phyloP scores from a whole-genome alignment of 2,113 vertebrate species.

The Rhabdomys dilectus region DNA sequence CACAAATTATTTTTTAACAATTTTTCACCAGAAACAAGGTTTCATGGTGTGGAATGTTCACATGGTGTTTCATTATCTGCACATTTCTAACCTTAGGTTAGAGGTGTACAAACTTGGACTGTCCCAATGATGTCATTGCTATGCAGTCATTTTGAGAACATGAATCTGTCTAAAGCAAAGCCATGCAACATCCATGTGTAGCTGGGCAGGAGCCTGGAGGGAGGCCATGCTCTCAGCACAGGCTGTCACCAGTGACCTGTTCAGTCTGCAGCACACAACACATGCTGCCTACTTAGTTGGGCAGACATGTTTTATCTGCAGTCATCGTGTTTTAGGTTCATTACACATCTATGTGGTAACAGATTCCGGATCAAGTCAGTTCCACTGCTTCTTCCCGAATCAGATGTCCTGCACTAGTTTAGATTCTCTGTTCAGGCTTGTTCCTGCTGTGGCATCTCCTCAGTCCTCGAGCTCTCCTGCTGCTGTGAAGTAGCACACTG shows the following conservation, averaged over 20 bases:
- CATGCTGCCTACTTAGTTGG: neutral
- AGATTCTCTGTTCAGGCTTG: neutral
- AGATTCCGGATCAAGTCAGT: neutral
- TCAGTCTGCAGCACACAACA: neutral
- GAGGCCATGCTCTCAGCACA: neutral
- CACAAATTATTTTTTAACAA: neutral
- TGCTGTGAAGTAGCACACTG: neutral
- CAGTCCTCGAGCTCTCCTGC: neutral
- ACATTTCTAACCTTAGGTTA: neutral
- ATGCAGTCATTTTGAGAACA: neutral
- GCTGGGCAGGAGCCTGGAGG: neutral
- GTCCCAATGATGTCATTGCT: neutral
- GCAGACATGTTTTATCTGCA: neutral
- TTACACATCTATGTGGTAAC: neutral
- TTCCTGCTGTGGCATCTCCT: neutral
- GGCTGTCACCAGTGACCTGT: neutral
- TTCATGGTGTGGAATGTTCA: neutral
- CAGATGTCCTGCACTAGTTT: neutral
- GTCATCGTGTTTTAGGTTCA: neutral
- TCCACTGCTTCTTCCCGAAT: neutral
- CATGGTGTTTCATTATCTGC: too few species aligned
- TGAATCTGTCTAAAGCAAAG: neutral
- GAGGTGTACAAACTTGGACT: too few species aligned
- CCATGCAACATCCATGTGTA: neutral
- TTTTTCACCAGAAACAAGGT: neutral